Percentiles rank a stretch among this genome's conserved stretches.
Conservation (phyloP, 2,113 vertebrate genomes). For the Rana temporaria region DNA sequence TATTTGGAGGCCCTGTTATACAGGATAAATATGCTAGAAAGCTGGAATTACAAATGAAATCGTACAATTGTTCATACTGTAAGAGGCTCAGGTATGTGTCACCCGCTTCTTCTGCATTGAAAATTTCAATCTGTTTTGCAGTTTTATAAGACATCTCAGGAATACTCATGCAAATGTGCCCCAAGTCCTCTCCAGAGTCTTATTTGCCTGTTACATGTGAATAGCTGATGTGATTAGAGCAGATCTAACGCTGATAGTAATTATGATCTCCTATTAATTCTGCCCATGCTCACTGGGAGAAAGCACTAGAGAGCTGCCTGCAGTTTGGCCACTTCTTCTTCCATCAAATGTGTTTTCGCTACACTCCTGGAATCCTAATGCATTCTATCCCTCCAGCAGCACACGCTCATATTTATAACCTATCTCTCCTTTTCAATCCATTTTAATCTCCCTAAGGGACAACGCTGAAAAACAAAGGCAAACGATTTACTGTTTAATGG, state of each 20-base stretch:
- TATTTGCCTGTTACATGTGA: too few species aligned
- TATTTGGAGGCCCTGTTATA: too few species aligned
- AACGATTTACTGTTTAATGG: constrained; percentile 22
- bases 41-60: too few species aligned
- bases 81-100: too few species aligned
- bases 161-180: too few species aligned
- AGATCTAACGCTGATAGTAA: neutral
- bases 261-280: constrained; percentile 20
- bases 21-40: too few species aligned
- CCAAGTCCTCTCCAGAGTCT: too few species aligned
- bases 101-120: too few species aligned
- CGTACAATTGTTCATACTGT: too few species aligned
- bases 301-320: neutral
- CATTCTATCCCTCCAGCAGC: neutral
- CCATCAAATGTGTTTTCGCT: constrained; percentile 28
- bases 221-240: constrained; percentile 4
- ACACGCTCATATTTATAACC: constrained; percentile 26
- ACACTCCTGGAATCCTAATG: constrained; percentile 45
- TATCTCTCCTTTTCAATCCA: constrained; percentile 19
- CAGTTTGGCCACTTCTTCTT: constrained; percentile 26
- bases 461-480: neutral
- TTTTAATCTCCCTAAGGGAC: constrained; percentile 10
- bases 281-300: neutral
- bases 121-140: too few species aligned
- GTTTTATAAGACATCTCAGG: too few species aligned